These are phyloP conservation scores for Notothenia coriiceps DNA, from an alignment of 2,113 vertebrate species.

Conservation along the genomic window DNA sequence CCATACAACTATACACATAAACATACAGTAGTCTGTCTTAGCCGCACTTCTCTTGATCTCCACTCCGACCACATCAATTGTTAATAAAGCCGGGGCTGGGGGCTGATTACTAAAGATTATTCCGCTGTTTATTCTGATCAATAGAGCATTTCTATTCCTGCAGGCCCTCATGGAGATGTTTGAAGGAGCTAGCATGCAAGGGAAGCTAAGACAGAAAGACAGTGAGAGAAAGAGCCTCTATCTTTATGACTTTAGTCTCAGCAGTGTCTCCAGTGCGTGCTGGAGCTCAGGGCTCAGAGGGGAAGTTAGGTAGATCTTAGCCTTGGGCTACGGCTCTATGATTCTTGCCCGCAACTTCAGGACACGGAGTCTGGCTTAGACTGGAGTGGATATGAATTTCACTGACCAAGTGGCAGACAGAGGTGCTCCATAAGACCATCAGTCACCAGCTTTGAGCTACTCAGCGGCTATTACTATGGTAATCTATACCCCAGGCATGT, in stretches of 20 bases:
- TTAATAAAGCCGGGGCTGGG: conserved; percentile 72
- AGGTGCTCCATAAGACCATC: conserved; percentile 73
- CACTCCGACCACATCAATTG: conserved; percentile 78
- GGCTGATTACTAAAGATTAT: conserved; percentile 82
- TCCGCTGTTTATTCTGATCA: conserved; percentile 82
- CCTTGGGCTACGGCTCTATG: conserved; percentile 57
- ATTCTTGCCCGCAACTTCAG: conserved; percentile 47
- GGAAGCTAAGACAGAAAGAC: conserved; percentile 50
- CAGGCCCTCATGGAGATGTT: conserved; percentile 68
- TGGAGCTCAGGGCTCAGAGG: conserved; percentile 51
- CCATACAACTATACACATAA: conserved; percentile 53
- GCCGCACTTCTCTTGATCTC: conserved; percentile 67
- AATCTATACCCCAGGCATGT: conserved; percentile 69
- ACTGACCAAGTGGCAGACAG: conserved; percentile 79
- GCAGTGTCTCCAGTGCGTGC: conserved; percentile 43
- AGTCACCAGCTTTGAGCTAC: conserved; percentile 79
- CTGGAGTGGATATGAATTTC: conserved; percentile 79
- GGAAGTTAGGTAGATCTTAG: conserved; percentile 63
- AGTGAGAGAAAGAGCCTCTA: conserved; percentile 49
- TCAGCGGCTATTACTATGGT: conserved; percentile 82
- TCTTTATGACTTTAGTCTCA: conserved; percentile 67
- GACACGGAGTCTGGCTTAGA: conserved; percentile 45
- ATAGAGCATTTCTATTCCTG: conserved; percentile 77
- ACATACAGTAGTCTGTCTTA: conserved; percentile 58
- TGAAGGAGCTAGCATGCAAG: conserved; percentile 58